Evolutionary conservation across 1,140 invertebrate species (phyloP), one percentile per base, ranked within the genome.

Genomic region (Coenobita brevimanus): DNA sequence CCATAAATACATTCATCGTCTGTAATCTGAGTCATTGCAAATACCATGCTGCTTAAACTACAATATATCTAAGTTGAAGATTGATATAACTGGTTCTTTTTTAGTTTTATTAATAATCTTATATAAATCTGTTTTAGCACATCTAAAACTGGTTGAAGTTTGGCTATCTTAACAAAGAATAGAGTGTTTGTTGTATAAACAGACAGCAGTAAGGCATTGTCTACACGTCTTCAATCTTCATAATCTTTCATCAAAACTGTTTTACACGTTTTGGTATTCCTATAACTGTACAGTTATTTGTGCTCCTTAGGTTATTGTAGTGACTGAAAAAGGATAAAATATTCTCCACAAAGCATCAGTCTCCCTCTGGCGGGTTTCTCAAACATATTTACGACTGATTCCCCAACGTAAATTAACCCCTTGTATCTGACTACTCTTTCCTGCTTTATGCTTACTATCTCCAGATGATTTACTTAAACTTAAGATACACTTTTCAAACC

Each of bases 121-220:
- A 88, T 88, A 88, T 88, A 88, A 88, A 88, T 88, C 80, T 88
- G 79, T 88, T 88, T 82, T 88, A 88, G 86, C 86, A 88, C 86
- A 88, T 88, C 86, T 88, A 88, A 88, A 88, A 88, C 79, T 88
- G 86, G 86, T 88, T 88, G 79, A 80, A 80, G 79, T 88, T 88
- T 88, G 86, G 86, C 79, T 88, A 82, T 88, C 80, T 88, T 87
- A 87, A 87, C 85, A 87, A 87, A 87, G 85, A 87, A 87, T 87
- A 87, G 85, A 87, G 76, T 87, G 85, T 87, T 87, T 87, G 85
- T 87, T 87, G 85, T 87, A 87, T 87, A 87, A 87, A 87, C 85
- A 87, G 85, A 87, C 85, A 87, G 85, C 85, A 87, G 85, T 87
- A 87, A 87, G 85, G 85, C 85, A 87, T 80, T 87, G 85, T 87